phyloP scores from a whole-genome alignment of 92 coral and sea anemone species.

The Palythoa grandiflora region DNA sequence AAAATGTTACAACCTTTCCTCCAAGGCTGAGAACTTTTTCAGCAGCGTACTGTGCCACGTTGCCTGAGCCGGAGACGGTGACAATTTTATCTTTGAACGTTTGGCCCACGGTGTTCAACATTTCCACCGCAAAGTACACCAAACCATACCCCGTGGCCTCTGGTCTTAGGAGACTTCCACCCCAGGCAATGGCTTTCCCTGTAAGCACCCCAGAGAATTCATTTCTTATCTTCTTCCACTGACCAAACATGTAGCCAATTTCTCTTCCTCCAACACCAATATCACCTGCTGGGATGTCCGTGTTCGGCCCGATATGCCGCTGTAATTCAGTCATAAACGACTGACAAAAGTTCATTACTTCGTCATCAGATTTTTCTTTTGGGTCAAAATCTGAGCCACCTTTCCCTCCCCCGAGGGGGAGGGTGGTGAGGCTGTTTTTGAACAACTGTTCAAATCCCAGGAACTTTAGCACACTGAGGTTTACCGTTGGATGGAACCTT shows the following conservation, averaged over 20 bases:
- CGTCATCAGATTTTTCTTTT: constrained; percentile 84
- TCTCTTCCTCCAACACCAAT: constrained; percentile 93
- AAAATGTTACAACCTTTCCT: constrained; percentile 82
- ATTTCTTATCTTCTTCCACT: constrained; percentile 87
- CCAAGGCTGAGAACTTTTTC: constrained; percentile 85
- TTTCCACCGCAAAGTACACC: constrained; percentile 91
- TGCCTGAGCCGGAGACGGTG: constrained; percentile 86
- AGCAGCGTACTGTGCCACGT: constrained; percentile 91
- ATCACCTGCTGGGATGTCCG: constrained; percentile 94
- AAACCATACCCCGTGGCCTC: constrained; percentile 94
- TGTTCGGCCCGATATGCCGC: constrained; percentile 93
- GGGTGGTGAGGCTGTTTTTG: constrained; percentile 89
- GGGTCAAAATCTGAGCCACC: constrained; percentile 95
- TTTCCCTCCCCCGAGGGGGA: constrained; percentile 91
- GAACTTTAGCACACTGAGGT: constrained; percentile 85
- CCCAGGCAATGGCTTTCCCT: constrained; percentile 79
- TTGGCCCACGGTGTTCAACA: constrained; percentile 82
- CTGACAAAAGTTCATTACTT: constrained; percentile 94
- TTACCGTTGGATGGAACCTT: constrained; percentile 86
- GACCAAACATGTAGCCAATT: constrained; percentile 93
- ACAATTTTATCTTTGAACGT: constrained; percentile 82
- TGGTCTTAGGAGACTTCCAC: constrained; percentile 90
- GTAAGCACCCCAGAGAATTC: constrained; percentile 92
- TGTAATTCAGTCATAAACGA: constrained; percentile 91
- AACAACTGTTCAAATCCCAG: constrained; percentile 91